Base-by-base conservation (phyloP, 2,888 invertebrate species). In the Rhingia campestris region DNA sequence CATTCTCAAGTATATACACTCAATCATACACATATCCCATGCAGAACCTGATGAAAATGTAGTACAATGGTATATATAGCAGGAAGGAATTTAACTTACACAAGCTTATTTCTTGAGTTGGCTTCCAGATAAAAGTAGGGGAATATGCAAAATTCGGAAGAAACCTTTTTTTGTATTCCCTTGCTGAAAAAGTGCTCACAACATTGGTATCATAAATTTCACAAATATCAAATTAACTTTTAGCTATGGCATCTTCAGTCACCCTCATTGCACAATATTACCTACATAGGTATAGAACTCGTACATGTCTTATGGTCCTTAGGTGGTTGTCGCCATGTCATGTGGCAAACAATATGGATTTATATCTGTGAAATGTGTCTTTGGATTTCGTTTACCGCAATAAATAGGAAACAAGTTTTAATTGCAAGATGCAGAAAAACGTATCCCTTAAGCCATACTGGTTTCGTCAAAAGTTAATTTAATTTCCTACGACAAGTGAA, bases 151-250 rank as follows among this genome's bases (percentile, higher is more conserved):
- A 33, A 12, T 32, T 14, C 33, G 12, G 12, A 33, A 9, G 14
- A 33, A 66, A 43, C 39, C 51, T 30, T 56, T 56, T 12, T 41
- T 43, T 59, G 43, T 12, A 4, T 43, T 59, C 4, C 32, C 3
- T 9, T 33, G 5, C 12, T n/a, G 43, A 43, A 30, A 59, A 41
- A 14, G 37, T 32, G 30, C 12, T 64, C 10, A n/a, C 43, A 54
- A 66, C 35, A 43, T 33, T 66, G 53, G 7, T 33, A 66, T 54
- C 66, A 67, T 67, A 67, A 67, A 67, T 67, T 67, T 54, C 22
- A 54, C 33, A 43, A 43, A 45, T 67, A 67, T 67, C 43, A 54
- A 67, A 67, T 67, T 67, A 67, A 67, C 53, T 54, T 67, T 59
- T 43, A 32, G 12, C 32, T 33, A 43, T 45, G 43, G 43, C 33